Evolutionary conservation across 2,888 invertebrate genomes (phyloP), one percentile per base, ranked within the genome.

Genomic region (Pachliopta kotzebuea): DNA sequence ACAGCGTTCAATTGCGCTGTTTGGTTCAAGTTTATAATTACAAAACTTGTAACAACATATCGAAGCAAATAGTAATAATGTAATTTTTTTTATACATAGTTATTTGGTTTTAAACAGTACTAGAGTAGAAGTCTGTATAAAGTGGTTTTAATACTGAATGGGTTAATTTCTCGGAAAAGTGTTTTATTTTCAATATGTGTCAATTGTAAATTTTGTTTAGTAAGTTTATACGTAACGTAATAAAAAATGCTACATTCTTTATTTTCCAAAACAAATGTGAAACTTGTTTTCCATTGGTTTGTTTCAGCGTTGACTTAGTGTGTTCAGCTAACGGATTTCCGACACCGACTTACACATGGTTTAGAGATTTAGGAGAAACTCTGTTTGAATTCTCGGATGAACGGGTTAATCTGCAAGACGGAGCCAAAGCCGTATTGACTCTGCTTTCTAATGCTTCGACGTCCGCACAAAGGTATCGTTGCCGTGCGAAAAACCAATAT

Each of bases 311-410:
- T 20, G 75, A 83, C 17, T 71, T 90, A 49, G 69, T 72, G 21
- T 90, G 90, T 69, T 72, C 74, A 21, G 85, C 88, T 7, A 69
- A 69, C 6, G 88, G 77, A 0, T 83, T 75, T 67, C 90, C 90
- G 0, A 61, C 69, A 11, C 83, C 89, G 0, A 76, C 79, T 6
- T 90, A 84, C 66, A 79, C 79, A 67, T 86, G 85, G 83, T 85
- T 82, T 67, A 77, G 79, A 68, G 80, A 81, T 37, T 63, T 76
- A 1, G 75, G 72, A 4, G 76, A 78, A 8, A 70, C 76, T 1
- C 67, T 85, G 24, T 72, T 74, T 1, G 84, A 85, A 67, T 80
- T 77, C 49, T 71, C 86, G 20, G 71, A 78, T 37, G 77, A 79
- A 14, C 76, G 80, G 53, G 78, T 85, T n/a, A 73, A 70, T 49